A percentile compares a stretch with the other conserved stretches of the same genome.
Evolutionary conservation across 2,888 invertebrate genomes (phyloP).

Genomic region (Alsophila aescularia): DNA sequence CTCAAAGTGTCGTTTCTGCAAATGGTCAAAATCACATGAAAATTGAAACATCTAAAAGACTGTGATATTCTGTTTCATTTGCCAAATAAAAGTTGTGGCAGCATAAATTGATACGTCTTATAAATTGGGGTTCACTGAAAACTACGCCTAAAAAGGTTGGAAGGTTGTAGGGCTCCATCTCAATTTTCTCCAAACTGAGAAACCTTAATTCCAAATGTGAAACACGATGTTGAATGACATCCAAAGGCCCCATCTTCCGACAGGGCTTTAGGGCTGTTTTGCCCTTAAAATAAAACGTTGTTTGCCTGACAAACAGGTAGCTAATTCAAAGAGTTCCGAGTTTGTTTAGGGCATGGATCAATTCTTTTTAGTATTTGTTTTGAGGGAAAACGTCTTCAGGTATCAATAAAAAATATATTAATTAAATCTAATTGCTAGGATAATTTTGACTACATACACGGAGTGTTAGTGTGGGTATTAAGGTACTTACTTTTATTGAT

Average conservation of each 20-base stretch:
- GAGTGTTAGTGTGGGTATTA: no score
- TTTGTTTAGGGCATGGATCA: constrained; percentile 7
- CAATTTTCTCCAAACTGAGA: constrained; percentile 23
- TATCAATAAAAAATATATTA: no score
- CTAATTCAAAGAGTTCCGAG: constrained; percentile 14
- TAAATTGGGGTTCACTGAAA: constrained; percentile 46
- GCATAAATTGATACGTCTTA: constrained; percentile 38
- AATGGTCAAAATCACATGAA: constrained; percentile 3
- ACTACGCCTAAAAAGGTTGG: constrained; percentile 19
- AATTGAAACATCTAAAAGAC: constrained; percentile 16
- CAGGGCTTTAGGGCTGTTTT: constrained; percentile 37
- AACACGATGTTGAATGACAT: constrained; percentile 42
- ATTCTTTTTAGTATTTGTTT: constrained; percentile 16
- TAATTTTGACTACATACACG: no score
- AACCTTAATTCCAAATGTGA: constrained; percentile 43
- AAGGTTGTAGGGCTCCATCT: constrained; percentile 23
- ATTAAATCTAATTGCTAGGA: no score
- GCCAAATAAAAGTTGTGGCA: constrained; percentile 27
- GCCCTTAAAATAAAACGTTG: constrained; percentile 24
- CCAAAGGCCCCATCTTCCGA: constrained; percentile 31
- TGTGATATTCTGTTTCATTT: constrained; percentile 27
- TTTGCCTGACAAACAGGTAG: constrained; percentile 31
- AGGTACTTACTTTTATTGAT: no score
- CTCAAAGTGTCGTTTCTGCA: no score
- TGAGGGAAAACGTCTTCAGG: constrained; percentile 9